Conservation (phyloP, 2,888 invertebrate species). For the Brachylomia viminalis region DNA sequence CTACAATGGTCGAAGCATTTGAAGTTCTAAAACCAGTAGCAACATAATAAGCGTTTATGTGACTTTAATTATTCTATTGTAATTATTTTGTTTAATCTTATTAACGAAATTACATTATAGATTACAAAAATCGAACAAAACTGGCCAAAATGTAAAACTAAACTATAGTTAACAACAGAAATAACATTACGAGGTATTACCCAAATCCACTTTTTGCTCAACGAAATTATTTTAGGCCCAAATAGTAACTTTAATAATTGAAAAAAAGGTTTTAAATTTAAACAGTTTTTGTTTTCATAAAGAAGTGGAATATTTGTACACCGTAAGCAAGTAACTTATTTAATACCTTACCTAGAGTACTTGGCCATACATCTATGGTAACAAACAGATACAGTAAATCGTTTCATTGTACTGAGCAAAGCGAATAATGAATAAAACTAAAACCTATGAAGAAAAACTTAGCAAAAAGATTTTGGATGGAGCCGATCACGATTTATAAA, state of each 20-base stretch:
- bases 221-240: slow-evolving; percentile 78
- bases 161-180: slow-evolving; percentile 73
- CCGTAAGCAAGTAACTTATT: slow-evolving; percentile 82
- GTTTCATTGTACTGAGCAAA: slow-evolving; percentile 84
- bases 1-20: slow-evolving; percentile 70
- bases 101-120: slow-evolving; percentile 78
- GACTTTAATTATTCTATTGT: slow-evolving; percentile 85
- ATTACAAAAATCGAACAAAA: slow-evolving; percentile 80
- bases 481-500: slow-evolving; percentile 77
- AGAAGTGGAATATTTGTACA: slow-evolving; percentile 83
- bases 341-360: slow-evolving; percentile 85
- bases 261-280: slow-evolving; percentile 62
- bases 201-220: slow-evolving; percentile 68
- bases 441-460: slow-evolving; percentile 68
- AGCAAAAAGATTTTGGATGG: slow-evolving; percentile 79
- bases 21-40: slow-evolving; percentile 77
- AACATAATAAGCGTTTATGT: slow-evolving; percentile 85
- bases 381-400: slow-evolving; percentile 84
- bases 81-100: slow-evolving; percentile 79
- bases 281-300: slow-evolving; percentile 53
- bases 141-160: slow-evolving; percentile 80
- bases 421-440: slow-evolving; percentile 71
- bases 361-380: slow-evolving; percentile 89
- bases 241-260: slow-evolving; percentile 67
- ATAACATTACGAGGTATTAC: slow-evolving; percentile 72